Evolutionary conservation across 2,797 vertebrate species (phyloP), one percentile per base, ranked within the genome.

Genomic region (Decapterus maruadsi): DNA sequence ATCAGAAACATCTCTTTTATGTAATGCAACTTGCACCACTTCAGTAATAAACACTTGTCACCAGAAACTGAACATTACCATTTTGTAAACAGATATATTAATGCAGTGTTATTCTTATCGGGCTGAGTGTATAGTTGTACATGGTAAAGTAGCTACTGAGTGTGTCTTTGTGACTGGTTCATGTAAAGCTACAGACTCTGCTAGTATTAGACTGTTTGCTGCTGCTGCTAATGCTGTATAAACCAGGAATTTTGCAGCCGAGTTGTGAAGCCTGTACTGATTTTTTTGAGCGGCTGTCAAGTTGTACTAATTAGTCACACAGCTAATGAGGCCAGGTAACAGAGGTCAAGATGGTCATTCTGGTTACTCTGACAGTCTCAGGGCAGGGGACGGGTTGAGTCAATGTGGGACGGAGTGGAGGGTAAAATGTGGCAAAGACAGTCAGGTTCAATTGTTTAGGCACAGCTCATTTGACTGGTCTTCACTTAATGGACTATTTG

Each of bases 121-220:
- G 7, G 8, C 34, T 36, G 34, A 36, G 34, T 36, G 34, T 36
- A 36, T 36, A 36, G 34, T 36, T 36, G 34, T 36, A 36, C 6
- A 36, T 26, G 26, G 26, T 26, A 36, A 36, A 36, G 34, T 36
- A 36, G 31, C 31, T 34, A 34, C 31, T 7, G 4, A 34, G 34
- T 36, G 34, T 36, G 34, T 36, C 34, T 36, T 36, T 36, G 34
- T 36, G 34, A 36, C 34, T 36, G 63, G 68, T 68, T 75, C 29
- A 61, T 70, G 59, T 80, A 36, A 65, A 79, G 68, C 67, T 65
- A 53, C 55, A 74, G 22, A 22, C 36, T 60, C 38, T 90, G 84
- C 87, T 85, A 89, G 84, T 80, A 72, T 83, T 81, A 89, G 85
- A 65, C 26, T 7, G 43, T 29, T 59, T 26, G 46, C 36, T 22